phyloP scores from a whole-genome alignment of 2,113 vertebrate species.

The Paracanthobrama guichenoti region DNA sequence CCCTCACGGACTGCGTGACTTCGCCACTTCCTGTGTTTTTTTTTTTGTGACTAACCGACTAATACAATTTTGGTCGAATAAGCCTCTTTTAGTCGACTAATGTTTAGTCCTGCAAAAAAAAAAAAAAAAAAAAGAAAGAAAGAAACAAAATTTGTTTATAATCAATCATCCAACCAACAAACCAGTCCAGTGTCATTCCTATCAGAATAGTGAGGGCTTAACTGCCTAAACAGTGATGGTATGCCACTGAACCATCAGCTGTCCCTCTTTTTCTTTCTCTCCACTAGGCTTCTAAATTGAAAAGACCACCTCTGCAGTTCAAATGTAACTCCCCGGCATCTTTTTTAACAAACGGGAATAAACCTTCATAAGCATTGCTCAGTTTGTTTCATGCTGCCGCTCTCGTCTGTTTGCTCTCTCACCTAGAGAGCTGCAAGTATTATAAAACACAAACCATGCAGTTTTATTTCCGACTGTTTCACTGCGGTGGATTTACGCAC shows the following conservation, averaged over 20 bases:
- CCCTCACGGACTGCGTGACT: too few relatives aligned
- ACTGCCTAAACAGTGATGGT: not conserved
- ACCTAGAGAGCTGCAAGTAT: not conserved
- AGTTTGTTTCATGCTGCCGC: not conserved
- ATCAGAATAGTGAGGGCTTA: not conserved
- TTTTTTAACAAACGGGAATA: slow-evolving; percentile 31
- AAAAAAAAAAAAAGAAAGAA: too few relatives aligned
- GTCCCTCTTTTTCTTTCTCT: not conserved
- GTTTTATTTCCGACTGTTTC: slow-evolving; percentile 4
- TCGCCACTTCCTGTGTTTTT: too few relatives aligned
- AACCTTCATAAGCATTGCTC: not conserved
- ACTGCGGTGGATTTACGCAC: not conserved
- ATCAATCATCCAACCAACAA: not conserved
- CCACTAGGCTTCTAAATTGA: not conserved
- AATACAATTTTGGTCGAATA: too few relatives aligned
- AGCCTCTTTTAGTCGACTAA: too few relatives aligned
- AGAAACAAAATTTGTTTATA: too few relatives aligned
- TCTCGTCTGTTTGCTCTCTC: slow-evolving; percentile 3
- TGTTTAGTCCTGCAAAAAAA: not conserved
- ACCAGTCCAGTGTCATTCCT: not conserved
- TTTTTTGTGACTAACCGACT: too few relatives aligned
- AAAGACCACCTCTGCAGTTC: slow-evolving; percentile 24
- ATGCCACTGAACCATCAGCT: not conserved
- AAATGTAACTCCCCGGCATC: not conserved
- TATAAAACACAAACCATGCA: not conserved